Evolutionary conservation across 2,888 invertebrate genomes (phyloP).

Genomic region (Tenthredo livida): DNA sequence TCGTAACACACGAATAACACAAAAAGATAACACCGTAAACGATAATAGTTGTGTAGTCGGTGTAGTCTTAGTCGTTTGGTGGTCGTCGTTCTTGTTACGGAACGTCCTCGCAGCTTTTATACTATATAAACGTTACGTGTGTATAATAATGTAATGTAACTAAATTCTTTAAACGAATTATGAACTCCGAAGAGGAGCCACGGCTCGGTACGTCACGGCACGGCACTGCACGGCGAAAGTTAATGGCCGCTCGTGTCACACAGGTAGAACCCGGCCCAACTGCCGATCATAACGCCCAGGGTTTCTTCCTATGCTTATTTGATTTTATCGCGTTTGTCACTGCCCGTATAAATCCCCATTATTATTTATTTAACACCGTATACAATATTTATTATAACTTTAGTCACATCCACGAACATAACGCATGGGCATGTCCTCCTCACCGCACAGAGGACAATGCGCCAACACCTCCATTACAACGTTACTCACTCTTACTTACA

Average conservation of each 20-base stretch:
- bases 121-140: conserved; percentile 19
- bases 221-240: conserved; percentile 49
- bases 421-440: conserved; percentile 52
- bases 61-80: conserved; percentile 2
- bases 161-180: conserved; percentile 30
- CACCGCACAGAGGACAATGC: conserved; percentile 53
- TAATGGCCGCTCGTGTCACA: conserved; percentile 53
- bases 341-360: conserved; percentile 44
- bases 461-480: conserved; percentile 53
- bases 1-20: not conserved
- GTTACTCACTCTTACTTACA: conserved; percentile 45
- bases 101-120: conserved; percentile 16
- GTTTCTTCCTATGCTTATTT: not conserved
- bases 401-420: conserved; percentile 52
- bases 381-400: conserved; percentile 1
- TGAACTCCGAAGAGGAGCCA: not conserved
- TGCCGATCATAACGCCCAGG: conserved; percentile 29
- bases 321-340: conserved; percentile 31
- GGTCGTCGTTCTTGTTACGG: conserved; percentile 11
- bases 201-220: conserved; percentile 35
- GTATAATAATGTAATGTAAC: not conserved
- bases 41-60: conserved; percentile 11
- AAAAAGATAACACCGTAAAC: conserved; percentile 2
- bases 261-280: conserved; percentile 47
- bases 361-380: conserved; percentile 27